Base-by-base conservation (phyloP, 2,113 vertebrate species). In the Ceyx margarethae region DNA sequence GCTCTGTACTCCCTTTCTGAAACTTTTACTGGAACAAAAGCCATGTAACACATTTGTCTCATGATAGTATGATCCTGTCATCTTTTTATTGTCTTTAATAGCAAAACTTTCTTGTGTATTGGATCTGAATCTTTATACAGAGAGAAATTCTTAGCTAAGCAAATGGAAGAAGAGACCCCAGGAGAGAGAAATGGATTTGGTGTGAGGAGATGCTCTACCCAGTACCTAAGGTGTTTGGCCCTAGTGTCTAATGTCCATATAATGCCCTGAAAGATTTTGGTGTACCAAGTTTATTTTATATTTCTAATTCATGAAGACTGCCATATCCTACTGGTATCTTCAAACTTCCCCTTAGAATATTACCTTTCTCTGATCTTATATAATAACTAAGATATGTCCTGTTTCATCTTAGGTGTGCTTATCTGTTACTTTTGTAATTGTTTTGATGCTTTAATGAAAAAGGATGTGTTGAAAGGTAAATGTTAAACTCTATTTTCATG, bases 91-190 rank as follows among this genome's bases (percentile, higher is more conserved):
- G 85, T 95, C 86, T 93, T 94, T 94, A 91, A 90, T 91, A 95
- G 89, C 86, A 79, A 90, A 91, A 68, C 83, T 95, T 95, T 91
- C 83, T 90, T 95, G 80, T 88, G 74, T 93, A 88, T 89, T 11
- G 33, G 74, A 89, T 96, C 92, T 96, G 88, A 95, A 91, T 94
- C 87, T 96, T 84, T 92, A 13, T 92, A 95, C 91, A 92, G 94
- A 95, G 89, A 93, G 89, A 96, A 94, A 93, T 93, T 95, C 84
- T 92, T 92, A 96, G 81, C 89, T 96, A 94, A 95, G 78, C 91
- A 94, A 96, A 93, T 91, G 78, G 87, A 96, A 93, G 88, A 95
- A 96, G 91, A 85, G 94, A 79, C 68, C 71, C 76, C 91, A 91
- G 56, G 88, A 94, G 77, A 94, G 69, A 95, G 65, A 95, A 94